These are phyloP conservation scores for Calypte anna DNA, from an alignment of 2,113 vertebrate species.

Conservation along the genomic window DNA sequence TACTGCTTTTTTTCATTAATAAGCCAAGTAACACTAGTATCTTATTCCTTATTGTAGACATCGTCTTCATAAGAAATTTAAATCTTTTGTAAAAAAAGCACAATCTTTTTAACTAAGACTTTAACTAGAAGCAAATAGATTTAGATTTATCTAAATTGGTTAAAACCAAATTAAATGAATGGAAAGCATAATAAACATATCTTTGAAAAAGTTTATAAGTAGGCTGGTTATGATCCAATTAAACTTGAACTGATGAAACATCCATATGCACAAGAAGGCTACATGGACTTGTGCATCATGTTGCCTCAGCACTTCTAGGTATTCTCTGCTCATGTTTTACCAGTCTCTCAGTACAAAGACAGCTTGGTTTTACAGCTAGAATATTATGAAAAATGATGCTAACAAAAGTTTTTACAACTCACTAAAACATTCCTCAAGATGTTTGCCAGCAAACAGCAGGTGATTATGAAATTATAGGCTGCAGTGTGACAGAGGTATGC, in stretches of 20 bases:
- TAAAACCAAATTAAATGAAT: neutral
- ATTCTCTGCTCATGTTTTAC: rapidly evolving
- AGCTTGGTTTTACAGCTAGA: slow-evolving; percentile 20
- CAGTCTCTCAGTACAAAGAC: neutral
- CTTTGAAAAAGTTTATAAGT: neutral
- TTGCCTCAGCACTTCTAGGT: neutral
- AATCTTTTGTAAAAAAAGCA: neutral
- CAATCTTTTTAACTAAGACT: neutral
- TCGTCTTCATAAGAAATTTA: neutral
- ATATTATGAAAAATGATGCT: slow-evolving; percentile 1
- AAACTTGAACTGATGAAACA: neutral
- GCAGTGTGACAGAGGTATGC: neutral
- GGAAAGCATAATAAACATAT: neutral
- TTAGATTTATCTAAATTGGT: too few species aligned
- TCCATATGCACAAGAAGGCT: neutral
- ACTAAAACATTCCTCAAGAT: slow-evolving; percentile 7
- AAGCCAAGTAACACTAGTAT: neutral
- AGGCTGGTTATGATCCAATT: neutral
- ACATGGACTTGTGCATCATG: rapidly evolving
- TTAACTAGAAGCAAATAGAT: neutral
- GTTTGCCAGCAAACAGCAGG: slow-evolving; percentile 45
- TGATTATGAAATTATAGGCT: slow-evolving; percentile 44
- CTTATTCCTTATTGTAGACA: neutral
- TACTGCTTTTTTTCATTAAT: neutral
- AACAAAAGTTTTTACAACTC: slow-evolving; percentile 45